Base-by-base conservation (phyloP, 2,797 vertebrate species). In the Philypnodon macrostomus region DNA sequence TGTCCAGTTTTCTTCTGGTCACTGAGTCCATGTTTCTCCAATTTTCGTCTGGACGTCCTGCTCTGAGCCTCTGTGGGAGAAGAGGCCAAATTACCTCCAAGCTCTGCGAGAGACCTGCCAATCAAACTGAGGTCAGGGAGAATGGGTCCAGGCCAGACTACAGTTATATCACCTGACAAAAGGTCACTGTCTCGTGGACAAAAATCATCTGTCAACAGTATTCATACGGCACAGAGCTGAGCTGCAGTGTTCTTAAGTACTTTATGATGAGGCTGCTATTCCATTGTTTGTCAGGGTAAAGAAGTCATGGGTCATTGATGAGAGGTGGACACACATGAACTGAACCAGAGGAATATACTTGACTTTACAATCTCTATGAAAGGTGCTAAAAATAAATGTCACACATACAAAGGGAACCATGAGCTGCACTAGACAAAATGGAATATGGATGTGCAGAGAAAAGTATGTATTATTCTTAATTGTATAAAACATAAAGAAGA, bases 151-250 rank as follows among this genome's bases (percentile, higher is more conserved):
- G 65, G 45, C 26, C 50, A 50, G 46, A n/a, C 53, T 58, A 59
- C 60, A 57, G 46, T 67, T n/a, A n/a, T n/a, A n/a, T n/a, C 63
- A 75, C 61, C 65, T 63, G n/a, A 65, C 47, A 69, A 78, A 36
- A 79, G 75, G 63, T 77, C 70, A 45, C n/a, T n/a, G n/a, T n/a
- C n/a, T n/a, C n/a, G 42, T 42, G 47, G 57, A 38, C 7, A 45
- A 29, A 55, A 64, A 35, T 5, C 24, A 10, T 51, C 44, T 38
- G 58, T 77, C 61, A 62, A 74, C 63, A 73, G 38, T 29, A 58
- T 62, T 47, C 40, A 13, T 23, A 46, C 19, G n/a, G n/a, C n/a
- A n/a, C n/a, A n/a, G 53, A 74, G 60, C 26, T 11, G 32, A 6
- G 1, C 4, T 7, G 44, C 35, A n/a, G n/a, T n/a, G n/a, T n/a